A percentile compares a stretch with the other conserved stretches of the same genome.
These are phyloP conservation scores for Drosophila parabipectinata DNA, from an alignment of 1,140 invertebrate genomes.

Conservation along the genomic window DNA sequence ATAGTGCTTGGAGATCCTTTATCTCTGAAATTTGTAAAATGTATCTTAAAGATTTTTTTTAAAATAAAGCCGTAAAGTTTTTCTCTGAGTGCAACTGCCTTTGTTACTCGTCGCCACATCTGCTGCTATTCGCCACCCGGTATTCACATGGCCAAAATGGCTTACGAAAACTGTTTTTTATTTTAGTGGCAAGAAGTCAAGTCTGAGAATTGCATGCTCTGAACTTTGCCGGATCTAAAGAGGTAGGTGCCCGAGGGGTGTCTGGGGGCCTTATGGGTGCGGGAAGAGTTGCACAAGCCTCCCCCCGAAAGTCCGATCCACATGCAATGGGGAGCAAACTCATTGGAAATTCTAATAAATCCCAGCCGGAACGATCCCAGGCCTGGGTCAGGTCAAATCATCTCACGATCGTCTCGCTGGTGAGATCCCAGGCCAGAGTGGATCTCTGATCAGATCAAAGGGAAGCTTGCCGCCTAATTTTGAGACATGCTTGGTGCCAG, in stretches of 20 bases:
- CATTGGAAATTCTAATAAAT: constrained; percentile 50
- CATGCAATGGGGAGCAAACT: constrained; percentile 31
- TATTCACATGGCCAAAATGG: constrained; percentile 54
- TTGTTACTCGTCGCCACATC: constrained; percentile 41
- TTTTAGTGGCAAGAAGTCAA: constrained; percentile 40
- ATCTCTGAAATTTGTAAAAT: too few relatives aligned
- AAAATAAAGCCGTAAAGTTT: not conserved
- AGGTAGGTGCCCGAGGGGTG: not conserved
- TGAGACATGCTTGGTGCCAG: constrained; percentile 51
- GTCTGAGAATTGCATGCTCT: constrained; percentile 70
- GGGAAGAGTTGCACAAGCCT: constrained; percentile 47
- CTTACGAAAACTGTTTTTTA: constrained; percentile 46
- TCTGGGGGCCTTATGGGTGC: not conserved
- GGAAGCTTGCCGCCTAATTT: constrained; percentile 40
- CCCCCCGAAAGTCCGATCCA: constrained; percentile 8
- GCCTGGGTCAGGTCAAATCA: constrained; percentile 29
- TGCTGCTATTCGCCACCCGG: constrained; percentile 34
- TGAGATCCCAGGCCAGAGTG: not conserved
- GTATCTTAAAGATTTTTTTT: too few relatives aligned
- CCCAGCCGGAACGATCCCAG: constrained; percentile 24
- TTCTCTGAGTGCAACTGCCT: constrained; percentile 18
- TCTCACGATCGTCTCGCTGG: constrained; percentile 32
- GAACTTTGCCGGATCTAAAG: constrained; percentile 54
- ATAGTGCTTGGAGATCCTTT: too few relatives aligned
- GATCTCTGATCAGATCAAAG: constrained; percentile 32